These are phyloP conservation scores for Mantis religiosa DNA, from an alignment of 2,888 invertebrate species.

Conservation along the genomic window DNA sequence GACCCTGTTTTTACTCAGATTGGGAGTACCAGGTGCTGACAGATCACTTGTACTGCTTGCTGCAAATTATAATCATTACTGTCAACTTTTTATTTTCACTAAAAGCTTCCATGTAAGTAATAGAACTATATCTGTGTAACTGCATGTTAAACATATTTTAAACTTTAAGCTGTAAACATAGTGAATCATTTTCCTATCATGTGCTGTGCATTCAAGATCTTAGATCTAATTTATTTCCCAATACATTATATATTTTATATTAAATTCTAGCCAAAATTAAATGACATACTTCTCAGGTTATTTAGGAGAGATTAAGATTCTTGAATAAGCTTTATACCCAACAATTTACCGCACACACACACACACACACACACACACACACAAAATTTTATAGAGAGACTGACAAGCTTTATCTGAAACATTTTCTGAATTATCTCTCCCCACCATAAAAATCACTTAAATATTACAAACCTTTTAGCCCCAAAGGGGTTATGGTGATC, in stretches of 20 bases:
- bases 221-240: background rate
- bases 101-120: background rate
- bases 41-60: constrained; percentile 76
- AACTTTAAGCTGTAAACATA: background rate
- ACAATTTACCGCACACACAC: too few species aligned
- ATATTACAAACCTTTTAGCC: too few species aligned
- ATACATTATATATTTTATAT: background rate
- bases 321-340: too few species aligned
- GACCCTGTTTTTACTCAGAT: constrained; percentile 47
- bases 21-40: constrained; percentile 62
- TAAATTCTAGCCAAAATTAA: too few species aligned
- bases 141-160: background rate
- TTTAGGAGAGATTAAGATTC: too few species aligned
- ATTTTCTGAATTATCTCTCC: too few species aligned
- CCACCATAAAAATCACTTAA: too few species aligned
- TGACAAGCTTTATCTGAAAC: too few species aligned
- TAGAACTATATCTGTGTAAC: background rate
- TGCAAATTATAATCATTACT: constrained; percentile 38
- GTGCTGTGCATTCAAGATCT: background rate
- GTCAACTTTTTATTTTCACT: background rate
- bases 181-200: background rate
- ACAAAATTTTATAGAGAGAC: too few species aligned
- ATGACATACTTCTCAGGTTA: too few species aligned
- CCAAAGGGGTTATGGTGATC: too few species aligned
- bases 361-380: too few species aligned